Percentiles rank a stretch among this genome's conserved stretches.
Evolutionary conservation across 2,113 vertebrate genomes (phyloP).

Genomic region (Mugil cephalus): DNA sequence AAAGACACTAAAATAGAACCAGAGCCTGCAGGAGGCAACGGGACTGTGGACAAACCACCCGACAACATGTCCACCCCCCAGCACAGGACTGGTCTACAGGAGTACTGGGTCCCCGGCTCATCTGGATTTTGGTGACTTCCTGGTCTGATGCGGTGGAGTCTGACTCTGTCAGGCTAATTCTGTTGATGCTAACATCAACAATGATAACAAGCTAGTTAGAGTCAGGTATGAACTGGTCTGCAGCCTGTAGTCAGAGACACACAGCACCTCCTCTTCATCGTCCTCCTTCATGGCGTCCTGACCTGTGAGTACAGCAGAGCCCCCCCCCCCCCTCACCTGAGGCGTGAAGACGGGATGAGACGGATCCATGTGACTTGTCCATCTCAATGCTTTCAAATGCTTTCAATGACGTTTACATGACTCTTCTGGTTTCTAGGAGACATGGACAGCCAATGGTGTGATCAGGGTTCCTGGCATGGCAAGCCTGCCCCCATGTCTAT

Average conservation of each 20-base stretch:
- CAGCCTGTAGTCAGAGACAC: constrained; percentile 47
- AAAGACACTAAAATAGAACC: constrained; percentile 36
- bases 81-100: neutral
- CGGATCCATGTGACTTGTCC: neutral
- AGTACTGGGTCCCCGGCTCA: neutral
- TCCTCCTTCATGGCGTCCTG: constrained; percentile 25
- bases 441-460: constrained; percentile 97
- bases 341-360: neutral
- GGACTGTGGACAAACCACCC: constrained; percentile 1
- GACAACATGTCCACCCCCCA: neutral
- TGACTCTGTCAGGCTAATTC: neutral
- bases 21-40: constrained; percentile 3
- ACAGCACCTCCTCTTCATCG: constrained; percentile 19
- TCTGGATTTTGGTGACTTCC: neutral
- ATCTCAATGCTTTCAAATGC: neutral
- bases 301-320: constrained; percentile 54
- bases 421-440: constrained; percentile 85
- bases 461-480: constrained; percentile 93
- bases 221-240: constrained; percentile 45
- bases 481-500: constrained; percentile 92
- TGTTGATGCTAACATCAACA: neutral
- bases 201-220: constrained; percentile 19
- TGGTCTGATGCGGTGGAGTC: neutral
- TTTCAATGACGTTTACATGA: constrained; percentile 5
- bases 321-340: constrained; percentile 2